Evolutionary conservation across 2,797 vertebrate species (phyloP).

Genomic region (Typhlichthys subterraneus): DNA sequence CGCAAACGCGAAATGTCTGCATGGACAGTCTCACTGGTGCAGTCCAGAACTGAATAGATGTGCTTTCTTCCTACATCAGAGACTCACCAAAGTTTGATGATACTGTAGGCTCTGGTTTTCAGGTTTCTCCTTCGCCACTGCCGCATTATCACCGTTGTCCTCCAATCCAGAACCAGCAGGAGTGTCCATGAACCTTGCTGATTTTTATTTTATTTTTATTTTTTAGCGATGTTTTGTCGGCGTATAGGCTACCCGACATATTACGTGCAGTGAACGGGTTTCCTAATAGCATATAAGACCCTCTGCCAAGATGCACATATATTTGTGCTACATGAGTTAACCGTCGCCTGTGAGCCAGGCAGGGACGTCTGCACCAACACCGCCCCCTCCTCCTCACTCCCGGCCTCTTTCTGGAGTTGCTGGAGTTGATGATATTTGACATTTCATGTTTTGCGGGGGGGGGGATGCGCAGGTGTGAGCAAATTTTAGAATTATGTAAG

Average conservation of each 20-base stretch:
- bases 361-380: constrained; percentile 51
- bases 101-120: constrained; percentile 75
- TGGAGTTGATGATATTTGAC: constrained; percentile 28
- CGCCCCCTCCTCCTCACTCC: constrained; percentile 52
- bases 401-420: constrained; percentile 34
- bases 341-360: constrained; percentile 44
- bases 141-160: constrained; percentile 58
- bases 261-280: constrained; percentile 60
- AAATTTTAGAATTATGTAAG: constrained; percentile 3
- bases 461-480: constrained; percentile 10
- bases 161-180: constrained; percentile 19
- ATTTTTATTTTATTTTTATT: constrained; percentile 23
- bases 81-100: constrained; percentile 84
- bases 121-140: constrained; percentile 74
- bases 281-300: constrained; percentile 12
- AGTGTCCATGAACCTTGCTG: constrained; percentile 16
- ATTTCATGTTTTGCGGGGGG: constrained; percentile 14
- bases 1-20: constrained; percentile 7
- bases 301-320: constrained; percentile 36
- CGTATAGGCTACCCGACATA: constrained; percentile 30
- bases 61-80: constrained; percentile 1
- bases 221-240: constrained; percentile 25
- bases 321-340: constrained; percentile 46
- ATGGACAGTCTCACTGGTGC: constrained; percentile 1
- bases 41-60: neutral